Percentiles rank a stretch among this genome's conserved stretches.
Evolutionary conservation across 2,888 invertebrate genomes (phyloP).

Genomic region (Campoplex nolae): DNA sequence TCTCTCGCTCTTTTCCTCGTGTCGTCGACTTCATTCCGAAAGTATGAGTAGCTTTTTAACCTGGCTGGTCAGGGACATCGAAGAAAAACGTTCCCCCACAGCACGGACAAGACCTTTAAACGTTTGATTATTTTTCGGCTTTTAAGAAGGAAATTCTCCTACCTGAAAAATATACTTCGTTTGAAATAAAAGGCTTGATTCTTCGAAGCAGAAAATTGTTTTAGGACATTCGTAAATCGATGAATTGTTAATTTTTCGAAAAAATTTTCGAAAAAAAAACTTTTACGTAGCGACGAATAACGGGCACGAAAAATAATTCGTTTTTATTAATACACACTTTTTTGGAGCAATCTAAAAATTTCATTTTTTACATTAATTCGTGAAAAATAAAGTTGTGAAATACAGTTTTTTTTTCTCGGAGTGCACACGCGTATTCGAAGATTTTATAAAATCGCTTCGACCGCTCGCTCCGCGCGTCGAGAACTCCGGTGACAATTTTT

Average conservation of each 20-base stretch:
- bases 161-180: background rate
- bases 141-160: background rate
- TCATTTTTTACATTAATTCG: background rate
- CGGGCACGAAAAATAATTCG: background rate
- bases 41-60: conserved; percentile 66
- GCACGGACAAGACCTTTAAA: conserved; percentile 57
- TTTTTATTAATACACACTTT: background rate
- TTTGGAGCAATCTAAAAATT: background rate
- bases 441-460: conserved; percentile 13
- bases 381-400: background rate
- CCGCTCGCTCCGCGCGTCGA: conserved; percentile 1
- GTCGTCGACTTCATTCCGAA: conserved; percentile 61
- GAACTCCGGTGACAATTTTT: background rate
- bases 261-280: no score
- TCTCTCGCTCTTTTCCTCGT: background rate
- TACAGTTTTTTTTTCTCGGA: background rate
- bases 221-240: background rate
- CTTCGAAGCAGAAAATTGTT: background rate
- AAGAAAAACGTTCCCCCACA: conserved; percentile 34
- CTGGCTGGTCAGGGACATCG: conserved; percentile 62
- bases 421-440: background rate
- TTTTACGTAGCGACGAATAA: no score
- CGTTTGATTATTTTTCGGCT: conserved; percentile 20
- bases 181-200: background rate
- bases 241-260: no score